A percentile compares a stretch with the other conserved stretches of the same genome.
These are phyloP conservation scores for Cryptoleucopteryx plumbea DNA, from an alignment of 2,113 vertebrate species.

Conservation along the genomic window DNA sequence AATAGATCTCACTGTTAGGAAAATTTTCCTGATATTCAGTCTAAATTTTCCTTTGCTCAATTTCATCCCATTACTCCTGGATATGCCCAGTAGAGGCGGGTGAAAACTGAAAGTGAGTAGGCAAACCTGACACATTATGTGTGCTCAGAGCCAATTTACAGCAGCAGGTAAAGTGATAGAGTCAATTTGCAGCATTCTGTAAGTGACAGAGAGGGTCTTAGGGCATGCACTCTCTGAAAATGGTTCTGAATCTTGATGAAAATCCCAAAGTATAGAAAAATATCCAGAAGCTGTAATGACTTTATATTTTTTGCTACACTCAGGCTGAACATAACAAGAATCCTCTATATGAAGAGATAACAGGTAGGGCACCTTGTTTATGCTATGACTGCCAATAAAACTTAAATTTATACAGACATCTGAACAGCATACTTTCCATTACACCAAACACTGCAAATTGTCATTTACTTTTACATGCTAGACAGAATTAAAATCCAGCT, in stretches of 20 bases:
- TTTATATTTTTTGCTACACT: constrained; percentile 26
- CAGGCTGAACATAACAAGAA: neutral
- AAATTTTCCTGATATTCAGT: constrained; percentile 64
- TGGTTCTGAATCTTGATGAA: constrained; percentile 64
- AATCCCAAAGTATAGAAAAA: constrained; percentile 50
- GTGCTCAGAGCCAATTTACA: constrained; percentile 70
- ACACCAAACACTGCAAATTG: neutral
- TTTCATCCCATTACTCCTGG: constrained; percentile 68
- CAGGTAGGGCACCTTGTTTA: neutral
- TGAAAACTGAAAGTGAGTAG: constrained; percentile 68
- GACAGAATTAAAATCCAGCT: constrained; percentile 13
- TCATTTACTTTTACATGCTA: neutral
- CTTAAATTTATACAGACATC: neutral
- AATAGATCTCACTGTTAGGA: constrained; percentile 68
- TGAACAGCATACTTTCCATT: neutral
- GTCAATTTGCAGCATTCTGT: constrained; percentile 68
- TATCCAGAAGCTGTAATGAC: constrained; percentile 43
- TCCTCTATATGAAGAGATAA: constrained; percentile 3
- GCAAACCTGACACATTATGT: constrained; percentile 63
- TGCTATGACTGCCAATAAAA: neutral
- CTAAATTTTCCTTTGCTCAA: constrained; percentile 68
- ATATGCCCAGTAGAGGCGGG: constrained; percentile 61
- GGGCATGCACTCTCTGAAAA: constrained; percentile 63
- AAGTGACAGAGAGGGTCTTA: constrained; percentile 62
- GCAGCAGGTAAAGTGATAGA: constrained; percentile 60